Conservation (phyloP, 2,113 vertebrate genomes). For the Lagopus leucura region DNA sequence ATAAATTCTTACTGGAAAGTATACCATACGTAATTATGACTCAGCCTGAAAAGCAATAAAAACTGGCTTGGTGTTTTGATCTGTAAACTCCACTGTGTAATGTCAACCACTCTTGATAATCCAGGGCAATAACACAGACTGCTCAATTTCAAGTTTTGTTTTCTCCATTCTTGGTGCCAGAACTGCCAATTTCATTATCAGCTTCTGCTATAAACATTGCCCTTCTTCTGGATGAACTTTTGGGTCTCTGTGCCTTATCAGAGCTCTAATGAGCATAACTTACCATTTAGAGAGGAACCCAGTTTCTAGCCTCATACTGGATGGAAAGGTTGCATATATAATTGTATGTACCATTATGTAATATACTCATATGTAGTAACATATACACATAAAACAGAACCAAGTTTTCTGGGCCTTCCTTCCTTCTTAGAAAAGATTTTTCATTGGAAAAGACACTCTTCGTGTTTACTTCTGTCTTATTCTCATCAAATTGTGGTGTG, state of each 20-base stretch:
- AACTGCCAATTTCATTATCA: background rate
- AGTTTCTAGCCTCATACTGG: background rate
- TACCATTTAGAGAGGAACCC: background rate
- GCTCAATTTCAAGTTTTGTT: background rate
- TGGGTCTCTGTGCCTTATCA: background rate
- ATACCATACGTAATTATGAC: background rate
- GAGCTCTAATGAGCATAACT: background rate
- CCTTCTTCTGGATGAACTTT: background rate
- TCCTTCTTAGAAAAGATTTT: background rate
- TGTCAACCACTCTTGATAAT: background rate
- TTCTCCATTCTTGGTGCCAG: background rate
- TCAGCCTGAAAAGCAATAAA: conserved; percentile 28
- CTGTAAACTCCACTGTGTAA: background rate
- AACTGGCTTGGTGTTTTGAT: background rate
- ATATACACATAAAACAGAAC: background rate
- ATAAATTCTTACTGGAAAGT: conserved; percentile 42
- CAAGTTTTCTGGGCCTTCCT: background rate
- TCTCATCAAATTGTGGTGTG: background rate
- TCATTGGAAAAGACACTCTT: background rate
- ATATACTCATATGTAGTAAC: background rate
- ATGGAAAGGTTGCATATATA: background rate
- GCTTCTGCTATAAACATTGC: background rate
- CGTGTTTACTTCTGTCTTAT: background rate
- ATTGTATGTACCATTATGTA: background rate
- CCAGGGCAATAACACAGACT: background rate